These are phyloP conservation scores for Cephus pygmeus DNA, from an alignment of 2,888 invertebrate species.

Conservation along the genomic window DNA sequence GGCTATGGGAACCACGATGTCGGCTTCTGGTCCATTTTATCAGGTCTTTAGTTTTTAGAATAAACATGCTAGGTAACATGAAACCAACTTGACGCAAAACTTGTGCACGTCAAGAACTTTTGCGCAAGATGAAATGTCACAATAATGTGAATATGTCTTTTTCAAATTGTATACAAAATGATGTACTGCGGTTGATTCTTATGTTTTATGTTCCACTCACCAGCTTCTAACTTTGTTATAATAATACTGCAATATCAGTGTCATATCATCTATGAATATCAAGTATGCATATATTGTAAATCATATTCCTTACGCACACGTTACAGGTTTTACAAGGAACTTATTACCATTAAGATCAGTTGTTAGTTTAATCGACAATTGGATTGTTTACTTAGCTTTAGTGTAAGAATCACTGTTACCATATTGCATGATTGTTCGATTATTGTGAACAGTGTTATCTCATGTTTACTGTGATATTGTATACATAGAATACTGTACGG, in stretches of 20 bases:
- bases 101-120: neutral
- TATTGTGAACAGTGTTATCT: neutral
- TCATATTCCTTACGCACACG: neutral
- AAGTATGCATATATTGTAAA: neutral
- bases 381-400: neutral
- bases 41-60: constrained; percentile 30
- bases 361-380: constrained; percentile 22
- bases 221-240: neutral
- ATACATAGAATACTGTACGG: neutral
- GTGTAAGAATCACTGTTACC: neutral
- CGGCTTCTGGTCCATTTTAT: constrained; percentile 47
- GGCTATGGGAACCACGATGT: constrained; percentile 38
- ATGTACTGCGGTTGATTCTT: neutral
- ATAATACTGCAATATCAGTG: neutral
- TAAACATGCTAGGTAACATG: neutral
- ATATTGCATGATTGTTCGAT: neutral
- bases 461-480: neutral
- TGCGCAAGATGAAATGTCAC: neutral
- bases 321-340: neutral
- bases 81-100: neutral
- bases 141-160: neutral
- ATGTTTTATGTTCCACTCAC: neutral
- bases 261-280: neutral
- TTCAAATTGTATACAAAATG: neutral
- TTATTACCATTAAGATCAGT: neutral